A percentile compares a stretch with the other conserved stretches of the same genome.
Conservation (phyloP, 2,888 invertebrate species). For the Caenorhabditis wallacei region DNA sequence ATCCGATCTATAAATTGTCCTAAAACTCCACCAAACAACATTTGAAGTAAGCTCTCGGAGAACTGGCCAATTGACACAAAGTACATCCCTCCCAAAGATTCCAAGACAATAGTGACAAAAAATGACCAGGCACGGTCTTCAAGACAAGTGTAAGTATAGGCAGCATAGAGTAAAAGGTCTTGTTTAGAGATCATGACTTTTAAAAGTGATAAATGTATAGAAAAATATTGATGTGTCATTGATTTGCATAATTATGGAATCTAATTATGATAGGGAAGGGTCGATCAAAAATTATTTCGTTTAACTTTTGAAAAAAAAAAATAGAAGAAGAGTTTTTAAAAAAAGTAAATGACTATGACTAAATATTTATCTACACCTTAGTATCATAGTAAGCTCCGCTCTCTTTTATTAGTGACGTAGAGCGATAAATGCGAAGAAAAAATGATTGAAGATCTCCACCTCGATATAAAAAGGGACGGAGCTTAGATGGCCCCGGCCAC, state of each 20-base stretch:
- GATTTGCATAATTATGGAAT: not conserved
- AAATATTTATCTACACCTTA: no score
- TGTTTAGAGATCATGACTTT: conserved; percentile 9
- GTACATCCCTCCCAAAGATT: conserved; percentile 71
- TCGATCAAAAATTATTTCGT: no score
- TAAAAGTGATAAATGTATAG: not conserved
- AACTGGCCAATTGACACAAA: conserved; percentile 73
- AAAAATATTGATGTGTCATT: not conserved
- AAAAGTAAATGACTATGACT: no score
- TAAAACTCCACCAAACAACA: conserved; percentile 58
- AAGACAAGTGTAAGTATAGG: conserved; percentile 65
- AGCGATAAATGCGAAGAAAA: no score
- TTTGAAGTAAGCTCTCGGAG: conserved; percentile 67
- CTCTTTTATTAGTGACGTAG: no score
- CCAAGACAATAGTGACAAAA: conserved; percentile 66
- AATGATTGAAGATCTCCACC: no score
- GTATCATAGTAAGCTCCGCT: no score
- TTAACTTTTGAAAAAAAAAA: no score
- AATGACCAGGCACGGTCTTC: conserved; percentile 76
- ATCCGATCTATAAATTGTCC: conserved; percentile 62
- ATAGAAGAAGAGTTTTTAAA: no score
- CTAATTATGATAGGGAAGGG: not conserved
- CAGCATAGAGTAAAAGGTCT: conserved; percentile 34
- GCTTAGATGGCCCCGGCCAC: no score
- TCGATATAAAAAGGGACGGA: no score